A percentile compares a stretch with the other conserved stretches of the same genome.
Conservation (phyloP, 2,797 vertebrate species). For the Pipistrellus kuhlii region DNA sequence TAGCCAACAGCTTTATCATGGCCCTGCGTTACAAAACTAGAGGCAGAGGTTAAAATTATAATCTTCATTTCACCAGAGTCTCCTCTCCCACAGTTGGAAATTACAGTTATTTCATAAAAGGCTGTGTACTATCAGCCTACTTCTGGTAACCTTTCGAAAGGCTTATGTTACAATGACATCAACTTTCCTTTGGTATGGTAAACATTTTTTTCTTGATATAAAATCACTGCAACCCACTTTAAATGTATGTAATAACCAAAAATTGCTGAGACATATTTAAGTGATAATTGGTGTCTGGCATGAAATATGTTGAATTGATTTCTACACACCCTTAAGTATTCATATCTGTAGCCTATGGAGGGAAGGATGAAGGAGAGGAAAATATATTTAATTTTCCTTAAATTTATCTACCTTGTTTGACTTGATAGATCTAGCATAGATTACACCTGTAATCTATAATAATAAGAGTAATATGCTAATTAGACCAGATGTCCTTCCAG, state of each 20-base stretch:
- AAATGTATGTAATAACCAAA: constrained; percentile 34
- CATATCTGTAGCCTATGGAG: not conserved
- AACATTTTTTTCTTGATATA: constrained; percentile 8
- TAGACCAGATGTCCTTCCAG: too few species aligned
- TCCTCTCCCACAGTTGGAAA: constrained; percentile 42
- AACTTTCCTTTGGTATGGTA: not conserved
- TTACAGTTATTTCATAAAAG: constrained; percentile 35
- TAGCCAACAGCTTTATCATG: not conserved
- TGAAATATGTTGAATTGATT: not conserved
- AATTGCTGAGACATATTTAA: not conserved
- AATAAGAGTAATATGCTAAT: too few species aligned
- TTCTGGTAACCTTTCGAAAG: constrained; percentile 9
- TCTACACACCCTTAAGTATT: not conserved
- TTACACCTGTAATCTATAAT: not conserved
- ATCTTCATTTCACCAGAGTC: not conserved
- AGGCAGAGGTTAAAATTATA: constrained; percentile 40
- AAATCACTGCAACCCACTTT: constrained; percentile 23
- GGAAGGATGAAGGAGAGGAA: not conserved
- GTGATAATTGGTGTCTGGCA: not conserved
- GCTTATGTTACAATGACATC: not conserved
- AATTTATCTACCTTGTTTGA: not conserved
- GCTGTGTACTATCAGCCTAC: not conserved
- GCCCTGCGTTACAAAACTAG: constrained; percentile 26
- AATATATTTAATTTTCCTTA: not conserved
- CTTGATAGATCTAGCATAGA: not conserved